phyloP scores from a whole-genome alignment of 2,797 vertebrate genomes.

The Champsocephalus gunnari region DNA sequence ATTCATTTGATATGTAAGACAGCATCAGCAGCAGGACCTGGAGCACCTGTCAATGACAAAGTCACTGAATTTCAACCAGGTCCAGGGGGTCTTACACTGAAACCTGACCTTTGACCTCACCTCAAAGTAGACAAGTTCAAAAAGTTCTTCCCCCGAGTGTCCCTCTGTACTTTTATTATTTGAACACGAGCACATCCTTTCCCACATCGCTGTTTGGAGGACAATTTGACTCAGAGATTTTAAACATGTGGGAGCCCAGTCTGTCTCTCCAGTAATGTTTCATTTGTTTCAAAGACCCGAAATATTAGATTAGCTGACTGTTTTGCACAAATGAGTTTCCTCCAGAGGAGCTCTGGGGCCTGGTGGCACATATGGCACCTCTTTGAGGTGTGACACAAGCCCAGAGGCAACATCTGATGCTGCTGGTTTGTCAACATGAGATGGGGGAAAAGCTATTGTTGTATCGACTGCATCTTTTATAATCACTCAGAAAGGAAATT shows the following conservation, averaged over 20 bases:
- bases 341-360: conserved; percentile 18
- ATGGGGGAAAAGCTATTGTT: background rate
- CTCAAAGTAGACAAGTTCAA: conserved; percentile 20
- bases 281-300: conserved; percentile 5
- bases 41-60: conserved; percentile 26
- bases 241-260: background rate
- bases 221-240: background rate
- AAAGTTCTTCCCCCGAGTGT: background rate
- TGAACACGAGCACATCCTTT: background rate
- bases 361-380: conserved; percentile 17
- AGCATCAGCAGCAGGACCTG: background rate
- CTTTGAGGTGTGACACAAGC: conserved; percentile 33
- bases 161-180: background rate
- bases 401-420: conserved; percentile 35
- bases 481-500: background rate
- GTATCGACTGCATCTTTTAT: conserved; percentile 18
- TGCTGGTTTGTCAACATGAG: conserved; percentile 27
- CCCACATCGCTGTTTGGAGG: background rate
- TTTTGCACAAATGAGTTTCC: conserved; percentile 16
- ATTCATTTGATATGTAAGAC: conserved; percentile 39
- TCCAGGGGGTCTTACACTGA: conserved; percentile 7
- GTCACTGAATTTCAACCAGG: background rate
- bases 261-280: background rate
- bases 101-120: conserved; percentile 34
- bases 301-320: conserved; percentile 16